A percentile compares a stretch with the other conserved stretches of the same genome.
phyloP scores from a whole-genome alignment of 2,888 invertebrate genomes.

The Tribolium freemani region DNA sequence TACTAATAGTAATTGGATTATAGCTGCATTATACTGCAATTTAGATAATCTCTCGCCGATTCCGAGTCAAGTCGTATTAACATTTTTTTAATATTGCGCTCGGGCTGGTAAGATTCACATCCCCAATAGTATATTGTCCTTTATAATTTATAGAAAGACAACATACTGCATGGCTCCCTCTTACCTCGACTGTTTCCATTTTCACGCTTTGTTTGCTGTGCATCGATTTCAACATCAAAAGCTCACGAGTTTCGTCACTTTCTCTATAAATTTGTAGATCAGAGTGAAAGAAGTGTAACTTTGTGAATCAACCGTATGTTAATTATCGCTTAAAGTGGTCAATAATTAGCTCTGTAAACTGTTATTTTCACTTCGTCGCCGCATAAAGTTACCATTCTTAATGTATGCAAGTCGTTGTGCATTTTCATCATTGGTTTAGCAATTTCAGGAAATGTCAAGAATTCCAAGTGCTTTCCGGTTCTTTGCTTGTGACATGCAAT shows the following conservation, averaged over 20 bases:
- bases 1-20: constrained; percentile 14
- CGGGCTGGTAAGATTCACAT: constrained; percentile 3
- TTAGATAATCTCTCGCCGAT: constrained; percentile 7
- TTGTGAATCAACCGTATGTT: background rate
- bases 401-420: constrained; percentile 49
- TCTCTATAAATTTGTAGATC: background rate
- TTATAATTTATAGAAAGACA: constrained; percentile 34
- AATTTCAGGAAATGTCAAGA: constrained; percentile 61
- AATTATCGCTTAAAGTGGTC: constrained; percentile 6
- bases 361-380: constrained; percentile 40
- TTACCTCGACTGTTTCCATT: constrained; percentile 31
- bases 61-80: background rate
- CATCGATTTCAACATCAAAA: constrained; percentile 30
- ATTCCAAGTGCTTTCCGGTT: constrained; percentile 59
- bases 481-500: constrained; percentile 57
- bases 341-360: constrained; percentile 24
- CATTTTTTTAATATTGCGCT: background rate
- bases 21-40: constrained; percentile 18
- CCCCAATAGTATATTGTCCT: background rate
- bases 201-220: constrained; percentile 37
- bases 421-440: constrained; percentile 57
- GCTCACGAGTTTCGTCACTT: background rate
- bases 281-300: background rate
- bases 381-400: constrained; percentile 40
- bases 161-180: constrained; percentile 27